Conservation (phyloP, 2,888 invertebrate species). For the Gibbula magus region DNA sequence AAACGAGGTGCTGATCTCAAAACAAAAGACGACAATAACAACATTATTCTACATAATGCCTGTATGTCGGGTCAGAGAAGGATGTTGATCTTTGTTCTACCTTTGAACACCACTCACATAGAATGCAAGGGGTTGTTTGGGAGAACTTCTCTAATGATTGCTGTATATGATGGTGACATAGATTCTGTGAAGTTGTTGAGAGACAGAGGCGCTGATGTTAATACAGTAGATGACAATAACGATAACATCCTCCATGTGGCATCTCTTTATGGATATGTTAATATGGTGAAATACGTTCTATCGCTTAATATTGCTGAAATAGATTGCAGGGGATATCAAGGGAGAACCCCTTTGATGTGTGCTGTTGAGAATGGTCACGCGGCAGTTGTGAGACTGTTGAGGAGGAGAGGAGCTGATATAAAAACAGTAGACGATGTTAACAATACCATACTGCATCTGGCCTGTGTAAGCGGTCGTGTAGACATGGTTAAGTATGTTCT, state of each 20-base stretch:
- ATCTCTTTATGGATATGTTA: neutral
- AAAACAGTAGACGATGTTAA: too few relatives aligned
- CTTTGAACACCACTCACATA: neutral
- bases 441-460: too few relatives aligned
- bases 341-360: neutral
- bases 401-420: too few relatives aligned
- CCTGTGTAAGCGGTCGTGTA: too few relatives aligned
- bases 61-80: neutral
- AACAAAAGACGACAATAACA: neutral
- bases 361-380: too few relatives aligned
- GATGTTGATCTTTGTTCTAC: neutral
- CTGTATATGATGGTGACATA: neutral
- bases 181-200: neutral
- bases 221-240: neutral
- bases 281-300: neutral
- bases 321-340: neutral
- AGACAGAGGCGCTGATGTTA: neutral
- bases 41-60: neutral
- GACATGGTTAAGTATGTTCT: too few relatives aligned
- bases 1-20: neutral
- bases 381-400: too few relatives aligned
- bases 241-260: neutral
- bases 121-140: neutral
- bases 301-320: neutral
- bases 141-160: neutral